A percentile compares a stretch with the other conserved stretches of the same genome.
Evolutionary conservation across 2,113 vertebrate genomes (phyloP).

Genomic region (Misgurnus mizolepis): DNA sequence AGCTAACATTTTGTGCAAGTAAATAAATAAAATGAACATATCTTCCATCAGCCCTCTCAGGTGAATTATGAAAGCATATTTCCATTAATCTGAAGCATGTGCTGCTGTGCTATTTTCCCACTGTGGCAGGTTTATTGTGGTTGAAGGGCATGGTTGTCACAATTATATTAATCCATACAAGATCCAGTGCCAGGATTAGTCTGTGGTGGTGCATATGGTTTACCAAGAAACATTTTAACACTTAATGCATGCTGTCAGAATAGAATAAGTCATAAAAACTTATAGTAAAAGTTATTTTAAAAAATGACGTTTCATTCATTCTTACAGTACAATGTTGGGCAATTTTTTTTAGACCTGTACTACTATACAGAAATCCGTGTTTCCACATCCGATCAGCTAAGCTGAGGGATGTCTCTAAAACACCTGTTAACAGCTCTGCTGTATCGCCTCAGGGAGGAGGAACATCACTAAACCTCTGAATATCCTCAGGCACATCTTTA

Average conservation of each 20-base stretch:
- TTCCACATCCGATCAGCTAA: constrained; percentile 4
- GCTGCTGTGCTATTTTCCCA: background rate
- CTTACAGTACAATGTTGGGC: background rate
- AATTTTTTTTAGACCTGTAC: background rate
- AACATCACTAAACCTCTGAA: constrained; percentile 35
- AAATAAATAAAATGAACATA: constrained; percentile 35
- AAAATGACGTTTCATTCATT: too few species aligned
- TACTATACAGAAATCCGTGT: background rate
- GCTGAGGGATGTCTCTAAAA: constrained; percentile 35
- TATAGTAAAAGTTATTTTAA: too few species aligned
- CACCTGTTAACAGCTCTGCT: constrained; percentile 36
- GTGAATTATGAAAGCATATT: constrained; percentile 28
- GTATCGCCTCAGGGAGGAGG: constrained; percentile 35
- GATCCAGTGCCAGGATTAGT: background rate
- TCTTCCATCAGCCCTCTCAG: constrained; percentile 23
- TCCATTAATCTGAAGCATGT: constrained; percentile 40
- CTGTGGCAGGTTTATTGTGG: constrained; percentile 43
- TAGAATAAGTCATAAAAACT: background rate
- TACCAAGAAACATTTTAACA: background rate
- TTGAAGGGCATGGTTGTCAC: constrained; percentile 32
- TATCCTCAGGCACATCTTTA: constrained; percentile 48
- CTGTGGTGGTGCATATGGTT: constrained; percentile 8
- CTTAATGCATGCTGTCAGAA: background rate
- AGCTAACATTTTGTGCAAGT: constrained; percentile 15
- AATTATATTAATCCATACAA: constrained; percentile 27